Percentiles rank a stretch among this genome's conserved stretches.
Evolutionary conservation across 2,797 vertebrate genomes (phyloP).

Genomic region (Channa striata): DNA sequence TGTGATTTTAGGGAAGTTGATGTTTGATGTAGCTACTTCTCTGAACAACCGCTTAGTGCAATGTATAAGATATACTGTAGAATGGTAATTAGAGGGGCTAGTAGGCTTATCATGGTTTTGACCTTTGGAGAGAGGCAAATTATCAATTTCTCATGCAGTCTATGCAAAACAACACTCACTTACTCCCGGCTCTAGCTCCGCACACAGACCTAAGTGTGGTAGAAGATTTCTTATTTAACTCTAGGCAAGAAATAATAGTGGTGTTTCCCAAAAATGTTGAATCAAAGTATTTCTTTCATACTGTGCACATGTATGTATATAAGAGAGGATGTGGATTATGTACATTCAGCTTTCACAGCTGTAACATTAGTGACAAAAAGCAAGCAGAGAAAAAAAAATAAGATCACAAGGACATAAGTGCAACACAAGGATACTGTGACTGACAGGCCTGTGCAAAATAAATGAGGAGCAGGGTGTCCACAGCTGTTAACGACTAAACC

Average conservation of each 20-base stretch:
- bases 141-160: neutral
- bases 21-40: no score
- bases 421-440: constrained; percentile 41
- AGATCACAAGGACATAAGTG: constrained; percentile 7
- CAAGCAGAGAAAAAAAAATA: constrained; percentile 5
- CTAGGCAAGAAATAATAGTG: neutral
- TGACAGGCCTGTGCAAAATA: constrained; percentile 54
- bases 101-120: neutral
- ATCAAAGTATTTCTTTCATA: neutral
- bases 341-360: neutral
- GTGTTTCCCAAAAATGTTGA: neutral
- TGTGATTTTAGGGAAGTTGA: no score
- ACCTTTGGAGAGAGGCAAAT: neutral
- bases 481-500: constrained; percentile 73
- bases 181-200: neutral
- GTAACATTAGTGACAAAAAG: constrained; percentile 2
- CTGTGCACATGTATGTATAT: neutral
- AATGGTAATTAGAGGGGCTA: neutral
- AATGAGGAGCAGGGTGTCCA: constrained; percentile 67
- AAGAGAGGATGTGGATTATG: neutral
- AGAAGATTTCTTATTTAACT: neutral
- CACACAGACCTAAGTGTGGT: neutral
- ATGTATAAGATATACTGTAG: neutral
- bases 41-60: neutral
- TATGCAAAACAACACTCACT: neutral